Conservation (phyloP, 2,888 invertebrate species). For the Lamellibrachia columna region DNA sequence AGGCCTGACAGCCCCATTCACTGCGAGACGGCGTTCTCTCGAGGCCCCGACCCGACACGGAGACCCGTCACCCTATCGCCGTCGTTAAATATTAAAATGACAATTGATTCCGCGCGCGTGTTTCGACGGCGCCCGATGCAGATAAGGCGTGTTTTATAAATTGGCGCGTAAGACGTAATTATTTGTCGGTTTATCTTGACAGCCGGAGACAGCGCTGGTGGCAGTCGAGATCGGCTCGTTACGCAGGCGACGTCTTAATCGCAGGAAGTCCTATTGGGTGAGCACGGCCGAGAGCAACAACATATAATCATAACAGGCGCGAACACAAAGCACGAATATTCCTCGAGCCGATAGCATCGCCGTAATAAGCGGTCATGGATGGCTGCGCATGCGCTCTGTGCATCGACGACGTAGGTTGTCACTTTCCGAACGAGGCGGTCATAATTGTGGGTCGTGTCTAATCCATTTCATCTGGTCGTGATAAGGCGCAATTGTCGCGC, state of each 20-base stretch:
- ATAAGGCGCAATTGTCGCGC: not conserved
- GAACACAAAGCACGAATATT: not conserved
- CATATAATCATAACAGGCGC: not conserved
- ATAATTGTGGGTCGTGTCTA: conserved; percentile 1
- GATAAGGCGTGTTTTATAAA: conserved; percentile 16
- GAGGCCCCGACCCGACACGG: too few relatives aligned
- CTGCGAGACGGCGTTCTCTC: not conserved
- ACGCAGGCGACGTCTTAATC: not conserved
- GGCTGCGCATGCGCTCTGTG: not conserved
- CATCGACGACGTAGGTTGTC: not conserved
- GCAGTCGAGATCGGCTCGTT: not conserved
- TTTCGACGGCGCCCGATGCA: not conserved
- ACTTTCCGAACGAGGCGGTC: conserved; percentile 16
- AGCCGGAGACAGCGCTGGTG: not conserved
- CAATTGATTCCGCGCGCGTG: conserved; percentile 16
- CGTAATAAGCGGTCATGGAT: conserved; percentile 9
- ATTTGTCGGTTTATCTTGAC: conserved; percentile 16
- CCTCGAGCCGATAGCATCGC: not conserved
- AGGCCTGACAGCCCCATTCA: not conserved
- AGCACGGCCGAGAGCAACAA: not conserved
- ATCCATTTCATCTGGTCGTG: conserved; percentile 1
- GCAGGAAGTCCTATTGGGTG: not conserved
- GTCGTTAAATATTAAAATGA: conserved; percentile 16
- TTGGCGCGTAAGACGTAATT: conserved; percentile 6
- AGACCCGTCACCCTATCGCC: conserved; percentile 11